Base-by-base conservation (phyloP, 1,140 invertebrate species). In the Dreissena rostriformis region DNA sequence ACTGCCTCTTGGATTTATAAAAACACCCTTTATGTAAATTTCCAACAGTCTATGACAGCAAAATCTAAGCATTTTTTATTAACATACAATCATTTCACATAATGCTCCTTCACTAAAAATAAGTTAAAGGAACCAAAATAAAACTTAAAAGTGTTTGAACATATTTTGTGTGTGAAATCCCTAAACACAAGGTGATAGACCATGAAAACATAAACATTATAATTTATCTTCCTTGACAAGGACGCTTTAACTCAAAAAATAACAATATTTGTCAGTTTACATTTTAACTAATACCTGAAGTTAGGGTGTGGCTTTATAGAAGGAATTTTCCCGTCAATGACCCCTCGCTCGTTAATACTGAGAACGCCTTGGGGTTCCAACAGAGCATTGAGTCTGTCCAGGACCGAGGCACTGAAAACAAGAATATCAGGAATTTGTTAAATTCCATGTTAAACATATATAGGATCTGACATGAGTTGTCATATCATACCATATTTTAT, bases 351-450 rank as follows among this genome's bases (percentile, higher is more conserved):
- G n/a, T 97, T 97, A 63, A 99, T 96, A 39, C 95, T 96, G 0
- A 99, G 94, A 14, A 96, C 95, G 2, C 99, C 99, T 88, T 97
- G 96, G 0, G 97, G 97, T 94, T 99, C 99, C 86, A 99, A 94
- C 1, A 99, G 94, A 22, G 96, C 96, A 95, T 99, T 99, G 8
- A 99, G 94, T 87, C 99, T 95, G 94, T 99, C 99, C 86, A 99
- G 94, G 15, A 99, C 98, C 52, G 99, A 98, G 1, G 98, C 95
- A 87, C 97, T 95, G 87, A 76, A 92, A 89, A 71, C 39, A 39
- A 39, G 39, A 39, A 39, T 39, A 5, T 5, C 8, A 39, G 39
- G 8, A 8, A 5, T 2, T 39, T 39, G 39, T 39, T 39, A 39
- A 39, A 39, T 2, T 8, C 39, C 39, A 39, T 39, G 39, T 39